Conservation (phyloP, 2,888 invertebrate genomes). For the Noctua comes region DNA sequence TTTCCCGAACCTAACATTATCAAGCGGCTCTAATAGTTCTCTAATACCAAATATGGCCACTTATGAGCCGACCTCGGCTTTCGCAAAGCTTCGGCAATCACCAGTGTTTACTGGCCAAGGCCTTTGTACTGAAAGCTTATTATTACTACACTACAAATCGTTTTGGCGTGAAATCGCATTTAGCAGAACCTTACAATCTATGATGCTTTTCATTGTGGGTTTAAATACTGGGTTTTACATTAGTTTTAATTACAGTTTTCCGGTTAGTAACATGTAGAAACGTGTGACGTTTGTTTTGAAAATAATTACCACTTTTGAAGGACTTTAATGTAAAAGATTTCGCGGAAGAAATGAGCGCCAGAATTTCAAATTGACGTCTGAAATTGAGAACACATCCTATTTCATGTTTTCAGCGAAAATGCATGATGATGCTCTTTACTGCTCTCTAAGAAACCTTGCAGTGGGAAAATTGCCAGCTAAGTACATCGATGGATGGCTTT, state of each 20-base stretch:
- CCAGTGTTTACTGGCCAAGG: slow-evolving; percentile 80
- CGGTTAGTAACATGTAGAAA: slow-evolving; percentile 11
- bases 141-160: slow-evolving; percentile 72
- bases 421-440: not conserved
- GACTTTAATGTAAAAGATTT: not conserved
- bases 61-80: slow-evolving; percentile 67
- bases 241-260: slow-evolving; percentile 19
- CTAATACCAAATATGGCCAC: slow-evolving; percentile 56
- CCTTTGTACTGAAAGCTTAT: slow-evolving; percentile 75
- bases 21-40: slow-evolving; percentile 43
- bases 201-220: slow-evolving; percentile 50
- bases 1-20: slow-evolving; percentile 37
- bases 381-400: not conserved
- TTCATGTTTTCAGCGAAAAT: not conserved
- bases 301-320: slow-evolving; percentile 18
- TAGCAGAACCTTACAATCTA: slow-evolving; percentile 56
- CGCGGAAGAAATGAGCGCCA: not conserved
- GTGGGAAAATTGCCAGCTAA: not conserved
- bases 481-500: too few relatives aligned
- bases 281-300: slow-evolving; percentile 23
- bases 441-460: too few relatives aligned
- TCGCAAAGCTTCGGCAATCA: slow-evolving; percentile 72
- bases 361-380: not conserved
- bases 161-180: slow-evolving; percentile 69
- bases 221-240: slow-evolving; percentile 8